A percentile compares a stretch with the other conserved stretches of the same genome.
phyloP scores from a whole-genome alignment of 2,113 vertebrate genomes.

The Galeopterus variegatus region DNA sequence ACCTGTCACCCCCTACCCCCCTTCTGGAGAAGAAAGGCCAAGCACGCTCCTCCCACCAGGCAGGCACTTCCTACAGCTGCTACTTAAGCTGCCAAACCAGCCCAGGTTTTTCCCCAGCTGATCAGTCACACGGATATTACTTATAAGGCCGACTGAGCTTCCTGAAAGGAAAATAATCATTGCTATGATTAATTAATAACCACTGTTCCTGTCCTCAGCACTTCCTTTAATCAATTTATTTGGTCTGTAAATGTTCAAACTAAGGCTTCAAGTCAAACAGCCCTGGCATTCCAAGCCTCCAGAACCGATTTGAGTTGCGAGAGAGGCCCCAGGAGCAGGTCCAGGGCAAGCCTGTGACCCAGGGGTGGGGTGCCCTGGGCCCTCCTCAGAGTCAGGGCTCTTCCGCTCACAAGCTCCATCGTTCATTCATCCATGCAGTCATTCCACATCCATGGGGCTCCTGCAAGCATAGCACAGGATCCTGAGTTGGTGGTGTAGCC shows the following conservation, averaged over 20 bases:
- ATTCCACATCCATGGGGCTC: neutral
- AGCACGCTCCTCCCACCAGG: neutral
- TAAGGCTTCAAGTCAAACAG: constrained; percentile 3
- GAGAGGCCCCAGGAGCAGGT: too few relatives aligned
- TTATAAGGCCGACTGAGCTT: neutral
- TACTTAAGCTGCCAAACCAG: neutral
- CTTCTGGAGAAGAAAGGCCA: neutral
- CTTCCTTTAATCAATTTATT: constrained; percentile 69
- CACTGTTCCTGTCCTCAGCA: constrained; percentile 27
- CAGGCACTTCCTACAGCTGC: neutral
- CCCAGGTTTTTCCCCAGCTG: neutral
- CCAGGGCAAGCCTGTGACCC: neutral
- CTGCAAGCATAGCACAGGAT: too few relatives aligned
- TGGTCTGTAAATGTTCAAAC: constrained; percentile 54
- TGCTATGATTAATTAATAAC: constrained; percentile 76
- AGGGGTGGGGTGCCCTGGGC: neutral
- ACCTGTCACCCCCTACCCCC: too few relatives aligned
- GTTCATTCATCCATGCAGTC: neutral
- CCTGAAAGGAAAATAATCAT: constrained; percentile 52
- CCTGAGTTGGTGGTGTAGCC: neutral
- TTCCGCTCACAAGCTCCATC: neutral
- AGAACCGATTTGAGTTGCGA: neutral
- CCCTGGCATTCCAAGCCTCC: neutral
- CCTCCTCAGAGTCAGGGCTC: neutral
- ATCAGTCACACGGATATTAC: neutral